Base-by-base conservation (phyloP, 2,797 vertebrate species). In the Eupleurogrammus muticus region DNA sequence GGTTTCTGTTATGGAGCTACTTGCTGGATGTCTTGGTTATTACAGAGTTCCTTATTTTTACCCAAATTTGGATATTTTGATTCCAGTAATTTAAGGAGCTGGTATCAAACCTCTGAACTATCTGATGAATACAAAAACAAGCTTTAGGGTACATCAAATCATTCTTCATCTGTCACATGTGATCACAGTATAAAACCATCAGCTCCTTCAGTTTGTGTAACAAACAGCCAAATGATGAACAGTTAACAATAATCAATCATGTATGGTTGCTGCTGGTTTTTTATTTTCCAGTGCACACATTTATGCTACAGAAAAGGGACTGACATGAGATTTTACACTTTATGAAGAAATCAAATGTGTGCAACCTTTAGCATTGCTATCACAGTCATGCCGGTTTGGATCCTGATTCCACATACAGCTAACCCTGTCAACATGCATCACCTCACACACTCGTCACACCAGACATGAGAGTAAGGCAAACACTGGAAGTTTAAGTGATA, bases 401-500 rank as follows among this genome's bases (percentile, higher is more conserved):
- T 44, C 40, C 16, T 44, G 40, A 44, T n/a, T 5, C 16, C 35
- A 11, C 49, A 16, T 21, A 20, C 28, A 47, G 49, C 68, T 78
- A 83, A 80, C 60, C 69, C 89, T 92, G 89, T 93, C 87, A 75
- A 85, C 82, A 84, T 71, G 56, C 65, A 86, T 79, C 88, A 91
- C 87, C 84, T 89, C 89, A 88, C 82, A 82, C 65, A 70, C 73
- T 79, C 74, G 80, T 89, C 82, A 86, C 73, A 88, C 68, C 42
- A 86, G 80, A 88, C 63, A 82, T 75, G 13, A 76, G 81, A 92
- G 87, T 84, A 86, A 79, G 88, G 82, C 93, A 96, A 98, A 98
- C 97, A 98, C 97, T 98, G 97, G 97, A 98, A 97, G 94, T 95
- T 95, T 94, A 88, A 74, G 65, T 94, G 94, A 94, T 95, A 94